These are phyloP conservation scores for Andrena chrysosceles DNA, from an alignment of 2,888 invertebrate genomes.

Conservation along the genomic window DNA sequence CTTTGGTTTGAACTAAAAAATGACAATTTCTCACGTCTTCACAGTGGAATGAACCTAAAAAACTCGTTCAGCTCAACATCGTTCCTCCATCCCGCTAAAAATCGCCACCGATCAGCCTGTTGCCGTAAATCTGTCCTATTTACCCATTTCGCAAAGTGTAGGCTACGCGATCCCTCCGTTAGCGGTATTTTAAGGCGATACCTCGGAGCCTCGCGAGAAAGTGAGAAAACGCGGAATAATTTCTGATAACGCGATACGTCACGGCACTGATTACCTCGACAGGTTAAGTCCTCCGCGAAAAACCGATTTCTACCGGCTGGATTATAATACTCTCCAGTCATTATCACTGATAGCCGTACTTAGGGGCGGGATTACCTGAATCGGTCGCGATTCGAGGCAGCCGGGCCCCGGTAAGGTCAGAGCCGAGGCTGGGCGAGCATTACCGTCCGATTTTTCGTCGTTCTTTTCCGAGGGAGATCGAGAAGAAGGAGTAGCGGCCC, in stretches of 20 bases:
- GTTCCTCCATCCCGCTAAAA: too few relatives aligned
- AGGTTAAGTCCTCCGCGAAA: conserved; percentile 4
- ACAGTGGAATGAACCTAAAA: too few relatives aligned
- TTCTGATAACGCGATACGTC: neutral
- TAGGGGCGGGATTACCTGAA: conserved; percentile 55
- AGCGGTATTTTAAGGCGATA: neutral
- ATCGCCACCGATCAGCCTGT: too few relatives aligned
- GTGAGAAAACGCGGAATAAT: neutral
- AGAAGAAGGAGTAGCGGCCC: conserved; percentile 29
- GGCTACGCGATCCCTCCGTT: conserved; percentile 1
- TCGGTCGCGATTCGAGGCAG: conserved; percentile 40
- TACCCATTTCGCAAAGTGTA: neutral
- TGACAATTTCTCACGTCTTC: too few relatives aligned
- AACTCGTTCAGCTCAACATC: neutral
- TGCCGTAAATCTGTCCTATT: conserved; percentile 23
- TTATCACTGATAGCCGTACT: conserved; percentile 52
- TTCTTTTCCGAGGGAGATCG: conserved; percentile 23
- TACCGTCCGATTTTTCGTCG: conserved; percentile 43
- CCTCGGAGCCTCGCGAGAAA: neutral
- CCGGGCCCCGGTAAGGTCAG: conserved; percentile 39
- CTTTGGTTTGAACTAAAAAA: too few relatives aligned
- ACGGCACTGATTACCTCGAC: neutral
- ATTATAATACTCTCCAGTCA: conserved; percentile 53
- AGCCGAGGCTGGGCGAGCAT: conserved; percentile 28
- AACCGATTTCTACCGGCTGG: conserved; percentile 34